Conservation (phyloP, 2,888 invertebrate species). For the Acleris cristana region DNA sequence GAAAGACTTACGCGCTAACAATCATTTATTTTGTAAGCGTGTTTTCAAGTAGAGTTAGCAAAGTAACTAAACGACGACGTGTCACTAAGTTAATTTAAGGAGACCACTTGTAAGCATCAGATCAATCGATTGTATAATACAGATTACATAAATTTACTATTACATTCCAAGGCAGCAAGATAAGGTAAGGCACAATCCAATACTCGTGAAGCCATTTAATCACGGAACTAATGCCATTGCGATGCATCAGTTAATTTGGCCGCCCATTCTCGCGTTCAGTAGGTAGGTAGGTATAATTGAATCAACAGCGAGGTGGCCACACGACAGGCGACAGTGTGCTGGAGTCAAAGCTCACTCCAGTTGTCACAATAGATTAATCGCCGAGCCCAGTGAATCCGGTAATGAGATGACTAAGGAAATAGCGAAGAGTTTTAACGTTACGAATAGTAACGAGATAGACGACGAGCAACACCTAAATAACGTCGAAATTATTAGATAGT, state of each 20-base stretch:
- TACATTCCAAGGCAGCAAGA: background rate
- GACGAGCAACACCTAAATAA: too few relatives aligned
- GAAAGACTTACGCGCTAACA: too few relatives aligned
- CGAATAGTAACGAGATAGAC: too few relatives aligned
- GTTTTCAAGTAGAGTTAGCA: too few relatives aligned
- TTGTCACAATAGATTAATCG: conserved; percentile 25
- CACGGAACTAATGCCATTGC: background rate
- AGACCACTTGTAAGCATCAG: too few relatives aligned
- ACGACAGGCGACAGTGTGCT: conserved; percentile 20
- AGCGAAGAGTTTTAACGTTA: background rate
- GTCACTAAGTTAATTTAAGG: too few relatives aligned
- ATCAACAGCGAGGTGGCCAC: conserved; percentile 16
- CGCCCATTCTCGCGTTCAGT: conserved; percentile 13
- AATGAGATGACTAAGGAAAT: background rate
- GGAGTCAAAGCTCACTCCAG: conserved; percentile 26
- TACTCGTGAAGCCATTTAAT: background rate
- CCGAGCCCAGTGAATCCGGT: conserved; percentile 1
- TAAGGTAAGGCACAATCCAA: background rate
- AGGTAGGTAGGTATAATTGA: conserved; percentile 22
- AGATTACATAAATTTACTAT: background rate
- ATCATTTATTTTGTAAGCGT: too few relatives aligned
- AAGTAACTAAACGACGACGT: too few relatives aligned
- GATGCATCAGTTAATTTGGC: conserved; percentile 14
- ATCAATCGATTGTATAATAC: background rate
- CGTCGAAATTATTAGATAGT: too few relatives aligned